Percentiles rank a stretch among this genome's conserved stretches.
phyloP scores from a whole-genome alignment of 2,888 invertebrate genomes.

The Eumerus sabulonum region DNA sequence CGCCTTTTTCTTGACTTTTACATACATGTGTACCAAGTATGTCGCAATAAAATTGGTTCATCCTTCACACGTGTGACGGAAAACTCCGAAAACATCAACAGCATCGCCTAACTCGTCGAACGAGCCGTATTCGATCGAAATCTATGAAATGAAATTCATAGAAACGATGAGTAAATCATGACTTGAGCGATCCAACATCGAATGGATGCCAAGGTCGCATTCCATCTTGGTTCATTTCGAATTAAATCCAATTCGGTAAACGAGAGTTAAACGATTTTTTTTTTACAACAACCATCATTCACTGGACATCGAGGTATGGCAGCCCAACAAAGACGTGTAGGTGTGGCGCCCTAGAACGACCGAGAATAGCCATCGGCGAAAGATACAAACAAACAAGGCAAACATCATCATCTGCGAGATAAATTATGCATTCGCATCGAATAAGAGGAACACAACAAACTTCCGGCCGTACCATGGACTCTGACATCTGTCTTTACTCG shows the following conservation, averaged over 20 bases:
- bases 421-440: slow-evolving; percentile 27
- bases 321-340: too few relatives aligned
- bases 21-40: too few relatives aligned
- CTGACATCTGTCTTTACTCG: too few relatives aligned
- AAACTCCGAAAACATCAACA: slow-evolving; percentile 9
- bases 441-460: slow-evolving; percentile 33
- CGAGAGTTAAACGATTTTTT: slow-evolving; percentile 4
- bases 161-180: slow-evolving; percentile 42
- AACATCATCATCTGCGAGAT: slow-evolving; percentile 18
- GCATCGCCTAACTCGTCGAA: slow-evolving; percentile 11
- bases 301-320: too few relatives aligned
- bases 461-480: slow-evolving; percentile 35
- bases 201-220: slow-evolving; percentile 39
- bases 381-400: slow-evolving; percentile 2
- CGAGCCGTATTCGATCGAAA: neutral
- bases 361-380: too few relatives aligned
- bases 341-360: neutral
- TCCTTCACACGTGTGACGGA: slow-evolving; percentile 22
- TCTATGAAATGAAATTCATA: slow-evolving; percentile 12
- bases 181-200: neutral
- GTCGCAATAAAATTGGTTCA: neutral
- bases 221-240: neutral
- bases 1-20: too few relatives aligned
- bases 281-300: too few relatives aligned
- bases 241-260: slow-evolving; percentile 16